Percentiles rank a stretch among this genome's conserved stretches.
Evolutionary conservation across 1,140 invertebrate species (phyloP).

Genomic region (Trinorchestia longiramus): DNA sequence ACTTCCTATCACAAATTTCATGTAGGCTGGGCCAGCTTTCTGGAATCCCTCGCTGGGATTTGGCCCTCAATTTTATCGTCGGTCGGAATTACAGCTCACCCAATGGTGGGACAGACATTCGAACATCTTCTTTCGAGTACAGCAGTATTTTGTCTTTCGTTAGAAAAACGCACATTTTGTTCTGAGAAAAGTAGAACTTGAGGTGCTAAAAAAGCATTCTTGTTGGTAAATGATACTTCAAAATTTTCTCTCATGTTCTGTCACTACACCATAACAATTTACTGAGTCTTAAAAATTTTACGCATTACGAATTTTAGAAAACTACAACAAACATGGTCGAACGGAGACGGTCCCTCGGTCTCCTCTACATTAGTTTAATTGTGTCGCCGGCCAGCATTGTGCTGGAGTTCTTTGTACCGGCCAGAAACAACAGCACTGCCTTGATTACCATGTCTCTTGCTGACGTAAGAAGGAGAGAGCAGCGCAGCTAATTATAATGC

Average conservation of each 20-base stretch:
- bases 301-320: not conserved
- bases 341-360: not conserved
- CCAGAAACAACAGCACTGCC: not conserved
- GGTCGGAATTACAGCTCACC: constrained; percentile 37
- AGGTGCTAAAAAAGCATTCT: not conserved
- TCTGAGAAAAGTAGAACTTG: not conserved
- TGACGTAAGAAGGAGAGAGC: not conserved
- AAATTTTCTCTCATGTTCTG: not conserved
- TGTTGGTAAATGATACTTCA: not conserved
- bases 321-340: not conserved
- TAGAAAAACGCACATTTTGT: not conserved
- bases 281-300: not conserved
- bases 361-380: constrained; percentile 40
- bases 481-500: not conserved
- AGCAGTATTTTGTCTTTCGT: not conserved
- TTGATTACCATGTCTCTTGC: not conserved
- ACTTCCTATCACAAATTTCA: not conserved
- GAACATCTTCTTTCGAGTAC: not conserved
- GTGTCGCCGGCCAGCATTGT: constrained; percentile 33
- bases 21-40: not conserved
- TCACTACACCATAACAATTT: not conserved
- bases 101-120: constrained; percentile 11
- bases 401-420: constrained; percentile 9
- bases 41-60: constrained; percentile 45
- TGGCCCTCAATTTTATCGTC: constrained; percentile 46